Evolutionary conservation across 2,113 vertebrate species (phyloP), one percentile per base, ranked within the genome.

Genomic region (Phoenicopterus ruber): DNA sequence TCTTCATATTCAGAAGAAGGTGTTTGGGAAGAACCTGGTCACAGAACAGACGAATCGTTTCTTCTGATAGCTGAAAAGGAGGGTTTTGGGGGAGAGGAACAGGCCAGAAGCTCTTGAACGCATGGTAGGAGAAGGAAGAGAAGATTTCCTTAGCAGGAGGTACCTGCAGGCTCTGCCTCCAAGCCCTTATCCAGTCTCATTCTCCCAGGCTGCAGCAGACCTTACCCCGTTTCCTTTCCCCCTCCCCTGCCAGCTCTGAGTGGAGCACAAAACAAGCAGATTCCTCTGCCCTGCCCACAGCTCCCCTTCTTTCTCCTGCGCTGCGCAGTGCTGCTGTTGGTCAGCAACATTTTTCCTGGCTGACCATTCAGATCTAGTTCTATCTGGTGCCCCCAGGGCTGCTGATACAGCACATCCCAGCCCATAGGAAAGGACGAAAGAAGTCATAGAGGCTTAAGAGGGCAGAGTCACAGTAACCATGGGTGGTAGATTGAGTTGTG

Each of bases 251-350:
- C 62, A 76, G 12, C 59, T 55, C 29, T 9, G 16, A 47, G 32
- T 13, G 61, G 26, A 72, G 29, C n/a, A 76, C 54, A 88, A 77
- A 70, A 55, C 17, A 55, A 69, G 11, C 4, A 73, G 31, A 49
- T 72, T 77, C 22, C 25, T 82, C 14, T 67, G 36, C 18, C 21
- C 32, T 50, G 29, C 10, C 31, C 50, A 29, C 36, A 67, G 7
- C 3, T 71, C 17, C 12, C 3, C 26, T 54, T 82, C 52, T 29
- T 91, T 67, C 38, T 71, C 11, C 31, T 55, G 40, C 0, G 0
- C 17, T 63, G 9, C 34, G 22, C 9, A 22, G 7, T 26, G 10
- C 17, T 71, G 21, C 21, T 66, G 46, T 28, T 79, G 1, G 3
- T 32, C 18, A 58, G 40, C 34, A 65, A 32, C 10, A 15, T 42